Conservation (phyloP, 64 coral and sea anemone genomes). For the Cladopsammia gracilis region DNA sequence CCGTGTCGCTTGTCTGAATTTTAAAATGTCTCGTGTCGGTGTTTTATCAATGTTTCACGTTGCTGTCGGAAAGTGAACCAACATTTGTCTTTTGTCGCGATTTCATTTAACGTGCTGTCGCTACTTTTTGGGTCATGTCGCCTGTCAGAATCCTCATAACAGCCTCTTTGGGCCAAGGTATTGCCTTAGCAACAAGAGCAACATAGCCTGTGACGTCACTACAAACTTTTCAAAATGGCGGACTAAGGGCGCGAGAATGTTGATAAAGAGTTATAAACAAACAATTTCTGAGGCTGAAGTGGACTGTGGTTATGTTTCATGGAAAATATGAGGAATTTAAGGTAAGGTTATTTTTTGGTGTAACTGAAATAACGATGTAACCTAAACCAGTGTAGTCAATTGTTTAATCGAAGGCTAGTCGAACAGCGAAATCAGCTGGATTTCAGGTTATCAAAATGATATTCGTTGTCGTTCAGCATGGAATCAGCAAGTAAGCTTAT, state of each 20-base stretch:
- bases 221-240: conserved; percentile 16
- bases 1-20: too few species aligned
- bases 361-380: not conserved
- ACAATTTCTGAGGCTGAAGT: not conserved
- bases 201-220: not conserved
- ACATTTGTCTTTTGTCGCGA: too few species aligned
- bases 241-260: not conserved
- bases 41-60: too few species aligned
- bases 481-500: too few species aligned
- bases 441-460: not conserved
- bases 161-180: too few species aligned
- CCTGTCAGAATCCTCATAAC: too few species aligned
- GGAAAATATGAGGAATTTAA: not conserved
- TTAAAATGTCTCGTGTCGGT: too few species aligned
- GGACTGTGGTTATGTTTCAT: not conserved
- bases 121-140: too few species aligned
- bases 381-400: not conserved
- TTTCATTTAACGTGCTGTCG: too few species aligned
- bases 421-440: not conserved
- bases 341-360: not conserved
- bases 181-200: conserved; percentile 8
- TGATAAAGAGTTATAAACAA: not conserved
- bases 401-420: not conserved
- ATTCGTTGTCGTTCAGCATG: too few species aligned
- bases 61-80: too few species aligned